Conservation (phyloP, 35 echinoderm and acorn worm species). For the Heliocidaris tuberculata region DNA sequence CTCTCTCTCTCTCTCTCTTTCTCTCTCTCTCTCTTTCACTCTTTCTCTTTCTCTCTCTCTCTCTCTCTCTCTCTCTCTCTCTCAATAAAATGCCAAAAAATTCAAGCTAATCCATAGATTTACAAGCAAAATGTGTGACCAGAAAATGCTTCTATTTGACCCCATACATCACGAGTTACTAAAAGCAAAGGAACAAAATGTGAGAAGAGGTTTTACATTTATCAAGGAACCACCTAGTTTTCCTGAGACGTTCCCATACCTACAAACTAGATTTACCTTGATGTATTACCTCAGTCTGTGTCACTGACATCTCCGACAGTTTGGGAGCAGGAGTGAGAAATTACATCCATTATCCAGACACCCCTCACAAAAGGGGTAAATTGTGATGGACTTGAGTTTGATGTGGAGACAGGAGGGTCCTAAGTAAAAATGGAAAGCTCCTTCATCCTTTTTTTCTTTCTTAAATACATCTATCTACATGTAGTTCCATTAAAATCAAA, state of each 20-base stretch:
- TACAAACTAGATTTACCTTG: background rate
- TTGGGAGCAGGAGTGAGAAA: constrained; percentile 8
- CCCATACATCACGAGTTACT: background rate
- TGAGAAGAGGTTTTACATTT: background rate
- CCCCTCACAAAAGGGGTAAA: background rate
- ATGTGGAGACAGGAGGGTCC: background rate
- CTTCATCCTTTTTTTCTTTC: background rate
- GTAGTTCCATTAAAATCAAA: too few relatives aligned
- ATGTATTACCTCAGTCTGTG: background rate
- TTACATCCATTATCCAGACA: background rate
- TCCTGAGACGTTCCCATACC: background rate
- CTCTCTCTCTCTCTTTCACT: background rate
- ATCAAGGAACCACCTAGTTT: background rate
- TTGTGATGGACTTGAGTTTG: background rate
- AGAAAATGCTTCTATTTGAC: background rate
- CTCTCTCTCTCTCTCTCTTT: background rate
- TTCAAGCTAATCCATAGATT: background rate
- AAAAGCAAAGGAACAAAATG: background rate
- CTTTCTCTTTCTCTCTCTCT: background rate
- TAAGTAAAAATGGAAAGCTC: background rate
- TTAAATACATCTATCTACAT: too few relatives aligned
- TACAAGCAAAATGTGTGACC: background rate
- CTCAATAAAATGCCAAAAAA: background rate
- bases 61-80: background rate
- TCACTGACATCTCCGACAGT: background rate